Percentiles rank a stretch among this genome's conserved stretches.
phyloP scores from a whole-genome alignment of 2,797 vertebrate species.

The Acipenser ruthenus region DNA sequence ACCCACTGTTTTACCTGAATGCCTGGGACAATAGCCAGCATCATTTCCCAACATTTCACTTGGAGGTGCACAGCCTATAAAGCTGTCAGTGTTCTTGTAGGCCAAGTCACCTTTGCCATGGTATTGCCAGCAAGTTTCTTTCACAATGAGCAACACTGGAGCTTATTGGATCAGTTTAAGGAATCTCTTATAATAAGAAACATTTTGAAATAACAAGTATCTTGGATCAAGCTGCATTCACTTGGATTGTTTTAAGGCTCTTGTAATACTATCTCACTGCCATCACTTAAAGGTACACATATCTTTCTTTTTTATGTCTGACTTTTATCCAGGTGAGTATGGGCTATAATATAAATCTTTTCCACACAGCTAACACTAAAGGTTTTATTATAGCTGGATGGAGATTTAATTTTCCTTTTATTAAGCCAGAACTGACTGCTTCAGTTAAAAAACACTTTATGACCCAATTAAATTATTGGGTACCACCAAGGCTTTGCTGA shows the following conservation, averaged over 20 bases:
- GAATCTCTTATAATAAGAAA: constrained; percentile 27
- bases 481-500: not conserved
- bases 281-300: constrained; percentile 1
- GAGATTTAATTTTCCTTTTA: not conserved
- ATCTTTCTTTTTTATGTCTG: constrained; percentile 15
- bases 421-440: constrained; percentile 5
- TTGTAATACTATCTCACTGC: not conserved
- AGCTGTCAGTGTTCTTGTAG: constrained; percentile 78
- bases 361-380: not conserved
- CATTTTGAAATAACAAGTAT: constrained; percentile 24
- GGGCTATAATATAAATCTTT: constrained; percentile 1
- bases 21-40: constrained; percentile 71
- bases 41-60: constrained; percentile 74
- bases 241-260: not conserved
- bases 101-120: constrained; percentile 71
- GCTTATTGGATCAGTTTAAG: constrained; percentile 24
- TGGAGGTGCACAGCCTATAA: constrained; percentile 66
- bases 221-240: not conserved
- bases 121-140: constrained; percentile 53
- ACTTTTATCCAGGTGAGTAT: not conserved
- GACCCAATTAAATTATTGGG: not conserved
- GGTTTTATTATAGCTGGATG: constrained; percentile 4
- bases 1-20: constrained; percentile 78
- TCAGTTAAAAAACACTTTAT: not conserved
- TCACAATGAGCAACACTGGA: constrained; percentile 38